phyloP scores from a whole-genome alignment of 1,140 invertebrate species.

The Drosophila orosa region DNA sequence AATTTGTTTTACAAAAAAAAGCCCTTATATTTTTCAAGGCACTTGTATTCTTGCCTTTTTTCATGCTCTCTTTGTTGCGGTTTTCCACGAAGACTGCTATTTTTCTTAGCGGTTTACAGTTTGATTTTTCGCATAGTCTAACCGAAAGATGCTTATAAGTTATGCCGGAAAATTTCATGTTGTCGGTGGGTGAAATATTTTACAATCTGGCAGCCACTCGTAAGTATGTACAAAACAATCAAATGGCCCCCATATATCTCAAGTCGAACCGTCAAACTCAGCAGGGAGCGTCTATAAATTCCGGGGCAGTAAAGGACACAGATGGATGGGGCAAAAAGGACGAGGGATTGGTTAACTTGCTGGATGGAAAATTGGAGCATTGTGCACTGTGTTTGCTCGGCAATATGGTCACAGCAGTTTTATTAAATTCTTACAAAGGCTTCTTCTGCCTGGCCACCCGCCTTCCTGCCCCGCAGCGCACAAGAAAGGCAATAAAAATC shows the following conservation, averaged over 20 bases:
- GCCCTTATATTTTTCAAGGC: background rate
- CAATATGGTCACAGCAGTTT: slow-evolving; percentile 77
- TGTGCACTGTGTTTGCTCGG: slow-evolving; percentile 75
- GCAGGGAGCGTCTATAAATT: slow-evolving; percentile 35
- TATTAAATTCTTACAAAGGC: slow-evolving; percentile 82
- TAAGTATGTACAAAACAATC: slow-evolving; percentile 29
- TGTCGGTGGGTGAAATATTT: slow-evolving; percentile 29
- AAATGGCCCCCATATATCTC: slow-evolving; percentile 47
- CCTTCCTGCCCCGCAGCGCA: background rate
- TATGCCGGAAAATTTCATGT: slow-evolving; percentile 13
- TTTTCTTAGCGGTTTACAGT: slow-evolving; percentile 26
- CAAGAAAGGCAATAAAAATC: slow-evolving; percentile 77
- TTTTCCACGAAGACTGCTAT: slow-evolving; percentile 34
- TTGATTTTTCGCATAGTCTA: slow-evolving; percentile 39
- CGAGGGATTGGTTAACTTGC: slow-evolving; percentile 38
- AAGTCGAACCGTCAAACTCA: slow-evolving; percentile 35
- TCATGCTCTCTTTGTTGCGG: slow-evolving; percentile 63
- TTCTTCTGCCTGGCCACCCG: slow-evolving; percentile 20
- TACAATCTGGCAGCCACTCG: slow-evolving; percentile 24
- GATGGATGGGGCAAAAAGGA: slow-evolving; percentile 23
- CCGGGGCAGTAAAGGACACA: slow-evolving; percentile 17
- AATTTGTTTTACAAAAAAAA: background rate
- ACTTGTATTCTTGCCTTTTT: slow-evolving; percentile 4
- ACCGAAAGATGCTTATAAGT: slow-evolving; percentile 19
- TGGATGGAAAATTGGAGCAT: slow-evolving; percentile 36